Base-by-base conservation (phyloP, 2,888 invertebrate genomes). In the Mesorhabditis spiculigera region DNA sequence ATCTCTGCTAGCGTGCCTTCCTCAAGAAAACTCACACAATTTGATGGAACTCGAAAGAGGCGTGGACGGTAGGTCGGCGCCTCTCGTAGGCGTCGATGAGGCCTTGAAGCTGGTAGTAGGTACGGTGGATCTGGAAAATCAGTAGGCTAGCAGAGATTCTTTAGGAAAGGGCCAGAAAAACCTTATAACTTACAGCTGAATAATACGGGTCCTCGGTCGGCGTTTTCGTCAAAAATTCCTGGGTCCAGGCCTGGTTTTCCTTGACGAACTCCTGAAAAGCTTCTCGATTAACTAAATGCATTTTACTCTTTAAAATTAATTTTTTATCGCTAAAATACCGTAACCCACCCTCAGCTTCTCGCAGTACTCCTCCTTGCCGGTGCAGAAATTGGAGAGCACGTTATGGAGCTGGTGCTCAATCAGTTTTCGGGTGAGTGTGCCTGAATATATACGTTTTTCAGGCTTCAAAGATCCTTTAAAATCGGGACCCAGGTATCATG, bases 51-150 rank as follows among this genome's bases (percentile, higher is more conserved):
- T 50, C 58, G n/a, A 50, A 50, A n/a, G 58, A 13, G 3, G 58
- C 58, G 8, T n/a, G 8, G 10, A n/a, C 58, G 0, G 8, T 10
- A 50, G 58, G 10, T 2, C 10, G 58, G 8, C 58, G 58, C 58
- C n/a, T 50, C 58, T 50, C 58, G n/a, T 50, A 50, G n/a, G 58
- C 58, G n/a, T 50, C 58, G n/a, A 50, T 50, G 58, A 50, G 58
- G 8, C 58, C 58, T 50, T 50, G 58, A 2, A 50, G n/a, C n/a
- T 50, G 58, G 58, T 50, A 50, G n/a, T 50, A 50, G 3, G 58
- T 50, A 2, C 58, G 58, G n/a, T 50, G 58, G 8, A 50, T 50
- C 58, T 50, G n/a, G n/a, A 50, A n/a, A 13, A 50, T 10, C 1
- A 50, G 8, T 10, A 28, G 28, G 28, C 28, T 28, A 28, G 28